Evolutionary conservation across 2,888 invertebrate species (phyloP), one percentile per base, ranked within the genome.

Genomic region (Mythimna impura): DNA sequence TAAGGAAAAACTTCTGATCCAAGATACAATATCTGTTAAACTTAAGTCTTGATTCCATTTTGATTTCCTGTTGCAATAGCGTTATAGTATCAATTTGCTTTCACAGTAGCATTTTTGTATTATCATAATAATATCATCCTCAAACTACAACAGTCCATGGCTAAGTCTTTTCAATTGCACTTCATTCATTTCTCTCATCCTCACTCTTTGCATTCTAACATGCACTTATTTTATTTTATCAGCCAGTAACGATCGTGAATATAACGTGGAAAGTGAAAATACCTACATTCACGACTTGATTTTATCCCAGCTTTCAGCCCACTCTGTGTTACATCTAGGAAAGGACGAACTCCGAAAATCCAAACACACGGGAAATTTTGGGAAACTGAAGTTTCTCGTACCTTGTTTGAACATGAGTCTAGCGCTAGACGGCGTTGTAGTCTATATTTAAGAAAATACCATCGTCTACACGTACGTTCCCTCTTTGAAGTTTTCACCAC

Each of bases 341-440:
- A 80, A 71, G 36, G 22, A 52, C 25, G n/a, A 1, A 4, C n/a
- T n/a, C n/a, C 5, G 6, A n/a, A 34, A 60, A 17, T 17, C 8
- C 0, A 71, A 25, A 40, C 17, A 47, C 12, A 7, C 25, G 14
- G 17, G 12, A 54, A 58, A 62, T 55, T 50, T 47, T 20, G 34
- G 8, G 10, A 58, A 36, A 34, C 10, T 36, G 9, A 4, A 17
- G 30, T 25, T 62, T 43, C 10, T 2, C 7, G 47, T 47, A 8
- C 30, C 30, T 30, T n/a, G 10, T n/a, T 43, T 66, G 12, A 17
- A 25, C 12, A 22, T 62, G 50, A 30, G 25, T 25, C 8, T 66
- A 57, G 30, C 61, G 50, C 62, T 64, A 80, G 80, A 67, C 58
- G 82, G 66, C 82, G 47, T 43, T 76, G 43, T n/a, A 22, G 3